Conservation (phyloP, 2,113 vertebrate species). For the Bolborhynchus lineola region DNA sequence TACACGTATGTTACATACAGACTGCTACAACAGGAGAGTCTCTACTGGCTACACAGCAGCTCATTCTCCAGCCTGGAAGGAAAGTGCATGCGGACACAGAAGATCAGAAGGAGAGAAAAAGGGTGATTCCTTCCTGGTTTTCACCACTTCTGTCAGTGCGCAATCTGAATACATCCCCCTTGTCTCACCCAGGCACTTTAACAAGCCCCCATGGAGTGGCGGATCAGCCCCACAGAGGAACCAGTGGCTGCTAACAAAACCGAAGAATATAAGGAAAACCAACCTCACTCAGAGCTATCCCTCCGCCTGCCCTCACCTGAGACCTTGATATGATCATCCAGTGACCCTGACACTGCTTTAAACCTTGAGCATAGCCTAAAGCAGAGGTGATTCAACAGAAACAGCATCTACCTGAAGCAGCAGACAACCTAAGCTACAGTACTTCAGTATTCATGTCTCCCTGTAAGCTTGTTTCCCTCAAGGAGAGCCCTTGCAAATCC, state of each 20-base stretch:
- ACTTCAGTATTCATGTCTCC: background rate
- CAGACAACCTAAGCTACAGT: background rate
- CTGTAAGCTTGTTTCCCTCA: background rate
- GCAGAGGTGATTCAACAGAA: background rate
- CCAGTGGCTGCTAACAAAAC: background rate
- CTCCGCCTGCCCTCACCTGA: background rate
- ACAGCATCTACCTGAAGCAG: background rate
- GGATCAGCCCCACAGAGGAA: background rate
- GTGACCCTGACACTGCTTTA: background rate
- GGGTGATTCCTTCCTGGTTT: background rate
- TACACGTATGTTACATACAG: background rate
- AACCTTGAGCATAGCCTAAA: background rate
- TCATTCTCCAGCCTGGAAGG: background rate
- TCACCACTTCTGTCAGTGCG: background rate
- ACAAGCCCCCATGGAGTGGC: fast-evolving
- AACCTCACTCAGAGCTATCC: background rate
- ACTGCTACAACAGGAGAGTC: background rate
- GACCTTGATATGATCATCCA: background rate
- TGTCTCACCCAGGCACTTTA: too few species aligned
- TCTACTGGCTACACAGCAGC: background rate
- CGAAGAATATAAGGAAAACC: background rate
- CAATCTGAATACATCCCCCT: background rate
- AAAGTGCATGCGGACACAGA: background rate
- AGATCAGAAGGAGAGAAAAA: background rate
- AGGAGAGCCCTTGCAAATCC: background rate